Base-by-base conservation (phyloP, 2,888 invertebrate species). In the Habroteleia sp. region DNA sequence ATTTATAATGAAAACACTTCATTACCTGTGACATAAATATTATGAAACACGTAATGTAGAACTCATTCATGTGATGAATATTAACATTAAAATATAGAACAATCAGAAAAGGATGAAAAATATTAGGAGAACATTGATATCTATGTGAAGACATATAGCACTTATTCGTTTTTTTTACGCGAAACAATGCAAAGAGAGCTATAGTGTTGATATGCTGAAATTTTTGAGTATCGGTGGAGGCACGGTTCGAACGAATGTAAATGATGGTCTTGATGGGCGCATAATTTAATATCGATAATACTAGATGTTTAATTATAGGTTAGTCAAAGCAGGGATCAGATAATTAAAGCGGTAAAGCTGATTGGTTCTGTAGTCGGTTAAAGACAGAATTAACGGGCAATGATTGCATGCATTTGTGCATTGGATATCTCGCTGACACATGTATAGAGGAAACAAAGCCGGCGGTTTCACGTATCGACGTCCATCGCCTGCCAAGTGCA, bases 401-500 rank as follows among this genome's bases (percentile, higher is more conserved):
- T 71, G 66, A 71, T 71, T 71, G 65, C 68, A 29, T 56, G 76
- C 76, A 63, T 68, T 68, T 58, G 68, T 68, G 63, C 76, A 65
- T 50, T 74, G 58, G 44, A 50, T 69, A 68, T 50, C 54, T 65
- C 65, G 68, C 72, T 44, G 68, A 60, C 65, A 58, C 52, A 60
- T 75, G 60, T 65, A 63, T 62, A 56, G 48, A 58, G 68, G 52
- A 58, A 78, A 76, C 72, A 78, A 74, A 74, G 72, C 74, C 66
- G 66, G 66, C 20, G 71, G 69, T 72, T 76, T 74, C 52, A 68
- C 68, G 74, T 81, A 83, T 85, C 81, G 82, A 84, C 83, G 80
- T 81, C 76, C 80, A 65, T 76, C 75, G 81, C 52, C 80, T 81
- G 80, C 75, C 80, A 83, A 78, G 54, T 75, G 80, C 81, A 81